Percentiles rank a stretch among this genome's conserved stretches.
phyloP scores from a whole-genome alignment of 1,140 invertebrate genomes.

The Sarcophaga peregrina region DNA sequence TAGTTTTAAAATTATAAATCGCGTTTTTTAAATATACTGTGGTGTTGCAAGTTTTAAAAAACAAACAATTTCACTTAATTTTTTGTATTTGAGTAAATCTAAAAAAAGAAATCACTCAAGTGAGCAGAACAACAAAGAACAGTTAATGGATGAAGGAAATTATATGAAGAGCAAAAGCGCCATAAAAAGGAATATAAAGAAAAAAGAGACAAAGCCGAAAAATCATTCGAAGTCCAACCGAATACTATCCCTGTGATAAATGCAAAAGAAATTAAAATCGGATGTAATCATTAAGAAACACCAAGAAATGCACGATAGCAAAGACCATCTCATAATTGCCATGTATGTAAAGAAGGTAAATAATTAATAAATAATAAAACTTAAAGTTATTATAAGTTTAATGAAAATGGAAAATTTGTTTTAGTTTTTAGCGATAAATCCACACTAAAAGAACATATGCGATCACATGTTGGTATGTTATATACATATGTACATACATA shows the following conservation, averaged over 20 bases:
- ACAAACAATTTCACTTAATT: neutral
- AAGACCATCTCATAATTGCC: neutral
- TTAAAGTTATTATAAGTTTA: neutral
- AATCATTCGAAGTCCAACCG: neutral
- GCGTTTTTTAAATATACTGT: neutral
- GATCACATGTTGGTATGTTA: conserved; percentile 38
- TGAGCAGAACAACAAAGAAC: neutral
- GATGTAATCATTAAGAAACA: conserved; percentile 1
- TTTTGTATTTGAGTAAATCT: neutral
- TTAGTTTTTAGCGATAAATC: conserved; percentile 66
- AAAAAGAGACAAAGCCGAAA: neutral
- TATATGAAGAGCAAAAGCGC: neutral
- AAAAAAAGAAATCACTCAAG: neutral
- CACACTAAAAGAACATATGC: neutral
- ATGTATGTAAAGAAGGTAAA: conserved; percentile 16
- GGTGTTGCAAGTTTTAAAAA: neutral
- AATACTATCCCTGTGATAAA: neutral
- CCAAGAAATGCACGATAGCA: conserved; percentile 12
- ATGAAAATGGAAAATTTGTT: neutral
- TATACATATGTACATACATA: too few relatives aligned
- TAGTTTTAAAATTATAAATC: neutral
- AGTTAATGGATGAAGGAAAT: neutral
- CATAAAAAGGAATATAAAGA: neutral
- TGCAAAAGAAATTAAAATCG: conserved; percentile 27
- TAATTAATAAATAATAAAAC: neutral